Conservation (phyloP, 1,140 invertebrate species). For the Papilio polytes region DNA sequence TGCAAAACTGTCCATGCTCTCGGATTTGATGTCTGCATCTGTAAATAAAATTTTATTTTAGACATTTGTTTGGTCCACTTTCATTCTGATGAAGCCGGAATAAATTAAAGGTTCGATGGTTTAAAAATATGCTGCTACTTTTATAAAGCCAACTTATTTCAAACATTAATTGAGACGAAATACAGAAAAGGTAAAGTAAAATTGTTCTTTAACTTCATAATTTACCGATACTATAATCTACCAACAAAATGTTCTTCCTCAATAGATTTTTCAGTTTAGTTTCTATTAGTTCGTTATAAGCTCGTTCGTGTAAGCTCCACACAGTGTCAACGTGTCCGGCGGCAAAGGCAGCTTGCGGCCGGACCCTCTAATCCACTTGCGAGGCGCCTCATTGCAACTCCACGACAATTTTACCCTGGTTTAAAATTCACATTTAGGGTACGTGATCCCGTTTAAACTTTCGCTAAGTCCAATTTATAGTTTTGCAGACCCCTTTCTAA, state of each 20-base stretch:
- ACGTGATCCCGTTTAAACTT: constrained; percentile 77
- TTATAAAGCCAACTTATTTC: background rate
- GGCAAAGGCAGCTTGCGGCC: constrained; percentile 59
- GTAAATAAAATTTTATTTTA: constrained; percentile 56
- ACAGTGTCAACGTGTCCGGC: constrained; percentile 32
- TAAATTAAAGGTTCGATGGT: background rate
- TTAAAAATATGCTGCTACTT: background rate
- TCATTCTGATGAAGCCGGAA: background rate
- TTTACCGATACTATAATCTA: background rate
- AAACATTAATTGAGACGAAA: background rate
- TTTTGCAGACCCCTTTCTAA: constrained; percentile 47
- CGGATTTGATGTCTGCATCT: constrained; percentile 79
- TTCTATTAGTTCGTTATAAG: background rate
- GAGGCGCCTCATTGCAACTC: constrained; percentile 48
- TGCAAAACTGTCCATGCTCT: constrained; percentile 80
- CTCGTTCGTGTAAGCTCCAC: background rate
- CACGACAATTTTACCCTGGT: constrained; percentile 69
- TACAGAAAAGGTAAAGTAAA: background rate
- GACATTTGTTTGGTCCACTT: background rate
- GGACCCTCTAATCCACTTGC: constrained; percentile 72
- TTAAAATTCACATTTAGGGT: constrained; percentile 74
- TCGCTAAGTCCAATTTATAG: constrained; percentile 67
- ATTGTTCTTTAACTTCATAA: too few relatives aligned
- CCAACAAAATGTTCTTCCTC: too few relatives aligned
- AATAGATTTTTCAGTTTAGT: background rate